A percentile compares a stretch with the other conserved stretches of the same genome.
These are phyloP conservation scores for Myotis yumanensis DNA, from an alignment of 2,113 vertebrate species.

Conservation along the genomic window DNA sequence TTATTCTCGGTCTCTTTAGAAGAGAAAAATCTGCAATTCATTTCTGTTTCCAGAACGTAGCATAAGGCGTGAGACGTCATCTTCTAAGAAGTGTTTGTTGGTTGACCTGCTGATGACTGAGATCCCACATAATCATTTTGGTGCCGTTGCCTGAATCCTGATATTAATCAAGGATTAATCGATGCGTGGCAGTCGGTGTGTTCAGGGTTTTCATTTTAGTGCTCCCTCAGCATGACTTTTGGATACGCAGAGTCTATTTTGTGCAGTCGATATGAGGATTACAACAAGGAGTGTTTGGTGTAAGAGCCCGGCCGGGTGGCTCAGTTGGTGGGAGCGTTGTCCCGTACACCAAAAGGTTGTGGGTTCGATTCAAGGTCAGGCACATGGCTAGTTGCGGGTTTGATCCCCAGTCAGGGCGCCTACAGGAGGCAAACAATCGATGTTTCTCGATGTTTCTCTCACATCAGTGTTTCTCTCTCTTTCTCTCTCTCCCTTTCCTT, in stretches of 20 bases:
- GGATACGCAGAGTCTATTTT: background rate
- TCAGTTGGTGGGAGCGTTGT: too few species aligned
- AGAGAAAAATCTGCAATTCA: background rate
- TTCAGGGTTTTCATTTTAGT: background rate
- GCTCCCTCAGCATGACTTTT: background rate
- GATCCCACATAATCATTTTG: background rate
- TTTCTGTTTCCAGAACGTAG: background rate
- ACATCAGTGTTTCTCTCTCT: too few species aligned
- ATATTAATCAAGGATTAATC: background rate
- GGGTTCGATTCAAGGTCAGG: too few species aligned
- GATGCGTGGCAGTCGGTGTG: background rate
- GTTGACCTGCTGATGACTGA: background rate
- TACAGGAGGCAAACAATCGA: too few species aligned
- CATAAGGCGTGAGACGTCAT: background rate
- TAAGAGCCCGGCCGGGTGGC: background rate
- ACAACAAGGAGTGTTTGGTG: background rate
- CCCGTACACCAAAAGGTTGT: too few species aligned
- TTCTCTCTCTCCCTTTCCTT: too few species aligned
- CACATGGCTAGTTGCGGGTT: too few species aligned
- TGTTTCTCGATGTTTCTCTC: too few species aligned
- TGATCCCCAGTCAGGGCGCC: too few species aligned
- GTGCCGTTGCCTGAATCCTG: background rate
- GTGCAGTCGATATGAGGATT: background rate
- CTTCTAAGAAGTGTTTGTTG: slow-evolving; percentile 21
- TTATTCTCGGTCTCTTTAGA: background rate